Percentiles rank a stretch among this genome's conserved stretches.
Conservation (phyloP, 2,113 vertebrate genomes). For the Rhea pennata region DNA sequence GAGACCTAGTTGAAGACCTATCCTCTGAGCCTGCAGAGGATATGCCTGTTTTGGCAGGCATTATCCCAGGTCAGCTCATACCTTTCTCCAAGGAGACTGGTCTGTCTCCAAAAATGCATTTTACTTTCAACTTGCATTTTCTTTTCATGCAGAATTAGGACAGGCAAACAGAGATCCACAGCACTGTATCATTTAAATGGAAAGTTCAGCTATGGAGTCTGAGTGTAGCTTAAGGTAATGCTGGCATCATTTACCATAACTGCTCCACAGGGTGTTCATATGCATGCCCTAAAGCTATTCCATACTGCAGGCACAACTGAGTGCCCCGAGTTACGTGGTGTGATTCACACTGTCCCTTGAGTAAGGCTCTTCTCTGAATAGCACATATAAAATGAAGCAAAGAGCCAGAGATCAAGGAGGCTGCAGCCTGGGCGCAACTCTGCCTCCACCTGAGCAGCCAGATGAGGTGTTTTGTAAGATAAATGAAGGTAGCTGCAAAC, state of each 20-base stretch:
- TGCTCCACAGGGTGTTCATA: accelerated
- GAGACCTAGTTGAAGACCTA: not conserved
- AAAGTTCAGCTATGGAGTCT: not conserved
- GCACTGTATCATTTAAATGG: not conserved
- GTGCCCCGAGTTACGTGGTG: accelerated
- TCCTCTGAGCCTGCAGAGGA: not conserved
- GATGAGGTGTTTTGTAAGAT: not conserved
- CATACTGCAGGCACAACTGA: accelerated
- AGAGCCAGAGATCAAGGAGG: not conserved
- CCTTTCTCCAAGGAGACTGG: slow-evolving; percentile 1
- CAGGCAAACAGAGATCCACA: not conserved
- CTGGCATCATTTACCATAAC: accelerated
- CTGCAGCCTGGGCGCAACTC: accelerated
- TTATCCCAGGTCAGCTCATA: not conserved
- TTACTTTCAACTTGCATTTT: not conserved
- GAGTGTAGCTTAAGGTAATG: accelerated
- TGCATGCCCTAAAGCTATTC: accelerated
- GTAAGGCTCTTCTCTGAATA: not conserved
- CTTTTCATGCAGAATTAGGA: not conserved
- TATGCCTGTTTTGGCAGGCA: not conserved
- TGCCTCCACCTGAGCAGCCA: not conserved
- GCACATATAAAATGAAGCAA: not conserved
- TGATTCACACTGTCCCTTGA: accelerated
- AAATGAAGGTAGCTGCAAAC: accelerated
- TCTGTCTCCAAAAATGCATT: not conserved